Percentiles rank a stretch among this genome's conserved stretches.
Evolutionary conservation across 2,113 vertebrate species (phyloP).

Genomic region (Harpagus bidentatus): DNA sequence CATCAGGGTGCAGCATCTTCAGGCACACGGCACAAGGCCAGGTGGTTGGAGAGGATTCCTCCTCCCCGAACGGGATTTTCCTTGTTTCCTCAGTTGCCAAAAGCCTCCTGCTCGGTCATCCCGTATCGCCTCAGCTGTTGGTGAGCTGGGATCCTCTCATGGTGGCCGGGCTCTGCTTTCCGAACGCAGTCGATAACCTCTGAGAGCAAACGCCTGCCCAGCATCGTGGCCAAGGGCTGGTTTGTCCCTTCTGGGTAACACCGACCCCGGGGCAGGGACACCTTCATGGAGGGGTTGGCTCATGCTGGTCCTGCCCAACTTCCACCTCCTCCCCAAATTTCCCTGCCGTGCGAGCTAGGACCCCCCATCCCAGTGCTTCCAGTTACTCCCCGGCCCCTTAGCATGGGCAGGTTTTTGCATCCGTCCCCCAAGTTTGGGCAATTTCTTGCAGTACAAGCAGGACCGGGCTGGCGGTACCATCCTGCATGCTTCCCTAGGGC

Average conservation of each 20-base stretch:
- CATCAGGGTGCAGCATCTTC: background rate
- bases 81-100: background rate
- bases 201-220: fast-evolving
- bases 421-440: fast-evolving
- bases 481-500: background rate
- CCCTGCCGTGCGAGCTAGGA: background rate
- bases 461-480: background rate
- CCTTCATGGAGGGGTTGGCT: background rate
- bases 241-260: background rate
- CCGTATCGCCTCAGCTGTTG: fast-evolving
- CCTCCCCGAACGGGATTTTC: background rate
- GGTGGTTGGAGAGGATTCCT: background rate
- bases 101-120: background rate
- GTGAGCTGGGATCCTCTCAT: background rate
- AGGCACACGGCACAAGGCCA: fast-evolving
- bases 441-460: background rate
- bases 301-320: background rate
- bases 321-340: background rate
- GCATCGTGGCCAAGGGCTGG: background rate
- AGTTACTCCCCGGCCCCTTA: background rate
- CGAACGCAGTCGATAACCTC: fast-evolving
- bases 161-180: background rate
- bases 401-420: background rate
- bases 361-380: background rate
- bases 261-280: background rate